phyloP scores from a whole-genome alignment of 2,888 invertebrate species.

The Cheilosia vulpina region DNA sequence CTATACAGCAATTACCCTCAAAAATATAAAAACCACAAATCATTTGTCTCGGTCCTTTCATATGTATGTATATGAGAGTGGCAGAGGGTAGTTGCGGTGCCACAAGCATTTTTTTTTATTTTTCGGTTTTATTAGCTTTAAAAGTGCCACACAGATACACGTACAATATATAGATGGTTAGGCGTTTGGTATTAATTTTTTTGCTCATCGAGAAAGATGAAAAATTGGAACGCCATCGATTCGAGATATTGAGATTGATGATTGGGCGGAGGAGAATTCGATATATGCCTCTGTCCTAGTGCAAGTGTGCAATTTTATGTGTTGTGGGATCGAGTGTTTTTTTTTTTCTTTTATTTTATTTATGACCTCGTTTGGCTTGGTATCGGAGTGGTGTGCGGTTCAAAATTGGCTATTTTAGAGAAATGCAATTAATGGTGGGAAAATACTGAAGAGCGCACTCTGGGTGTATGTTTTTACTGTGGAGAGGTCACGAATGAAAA shows the following conservation, averaged over 20 bases:
- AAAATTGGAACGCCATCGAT: slow-evolving; percentile 73
- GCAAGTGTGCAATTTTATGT: slow-evolving; percentile 59
- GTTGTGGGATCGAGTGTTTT: slow-evolving; percentile 7
- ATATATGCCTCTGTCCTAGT: slow-evolving; percentile 34
- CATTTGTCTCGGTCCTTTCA: slow-evolving; percentile 69
- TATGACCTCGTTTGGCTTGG: slow-evolving; percentile 68
- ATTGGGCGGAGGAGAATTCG: slow-evolving; percentile 46
- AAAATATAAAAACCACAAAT: slow-evolving; percentile 73
- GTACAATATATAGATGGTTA: slow-evolving; percentile 12
- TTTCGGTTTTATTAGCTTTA: slow-evolving; percentile 71
- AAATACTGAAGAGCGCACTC: slow-evolving; percentile 6
- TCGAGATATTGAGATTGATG: slow-evolving; percentile 74
- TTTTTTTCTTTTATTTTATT: slow-evolving; percentile 27
- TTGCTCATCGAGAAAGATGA: slow-evolving; percentile 53
- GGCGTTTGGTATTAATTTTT: slow-evolving; percentile 22
- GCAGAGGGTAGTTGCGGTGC: slow-evolving; percentile 10
- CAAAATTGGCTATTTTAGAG: slow-evolving; percentile 44
- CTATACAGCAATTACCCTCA: slow-evolving; percentile 73
- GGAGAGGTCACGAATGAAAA: background rate
- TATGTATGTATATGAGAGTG: background rate
- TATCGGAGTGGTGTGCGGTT: slow-evolving; percentile 23
- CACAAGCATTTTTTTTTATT: slow-evolving; percentile 27
- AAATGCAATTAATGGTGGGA: slow-evolving; percentile 60
- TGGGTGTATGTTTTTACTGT: slow-evolving; percentile 35
- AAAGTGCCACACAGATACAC: slow-evolving; percentile 52